Evolutionary conservation across 2,888 invertebrate species (phyloP).

Genomic region (Lamellibrachia columna): DNA sequence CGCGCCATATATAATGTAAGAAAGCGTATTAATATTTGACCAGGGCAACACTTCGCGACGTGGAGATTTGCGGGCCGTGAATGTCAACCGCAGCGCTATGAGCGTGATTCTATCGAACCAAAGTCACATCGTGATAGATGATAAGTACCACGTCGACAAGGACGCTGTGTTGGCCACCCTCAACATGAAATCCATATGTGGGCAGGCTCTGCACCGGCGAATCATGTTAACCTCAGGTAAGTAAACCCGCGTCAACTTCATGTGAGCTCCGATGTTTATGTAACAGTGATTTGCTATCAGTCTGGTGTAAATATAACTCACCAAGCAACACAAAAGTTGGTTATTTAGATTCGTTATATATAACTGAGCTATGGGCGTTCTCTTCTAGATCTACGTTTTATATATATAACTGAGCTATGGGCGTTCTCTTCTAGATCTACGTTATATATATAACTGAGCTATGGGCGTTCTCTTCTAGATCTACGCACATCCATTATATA

Average conservation of each 20-base stretch:
- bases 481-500: no score
- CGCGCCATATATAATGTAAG: not conserved
- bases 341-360: no score
- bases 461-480: no score
- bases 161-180: constrained; percentile 98
- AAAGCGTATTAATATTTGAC: not conserved
- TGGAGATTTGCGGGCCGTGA: constrained; percentile 96
- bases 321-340: no score
- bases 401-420: no score
- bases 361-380: no score
- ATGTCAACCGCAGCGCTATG: constrained; percentile 99
- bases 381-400: no score
- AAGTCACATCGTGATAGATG: constrained; percentile 76
- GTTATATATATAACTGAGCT: no score
- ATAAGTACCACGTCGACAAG: constrained; percentile 98
- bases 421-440: no score
- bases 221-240: not conserved
- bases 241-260: not conserved
- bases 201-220: constrained; percentile 29
- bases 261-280: no score
- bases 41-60: constrained; percentile 97
- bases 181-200: constrained; percentile 75
- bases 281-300: no score
- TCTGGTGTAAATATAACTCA: no score
- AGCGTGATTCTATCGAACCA: constrained; percentile 95